phyloP scores from a whole-genome alignment of 2,888 invertebrate species.

The Melinaea marsaeus region DNA sequence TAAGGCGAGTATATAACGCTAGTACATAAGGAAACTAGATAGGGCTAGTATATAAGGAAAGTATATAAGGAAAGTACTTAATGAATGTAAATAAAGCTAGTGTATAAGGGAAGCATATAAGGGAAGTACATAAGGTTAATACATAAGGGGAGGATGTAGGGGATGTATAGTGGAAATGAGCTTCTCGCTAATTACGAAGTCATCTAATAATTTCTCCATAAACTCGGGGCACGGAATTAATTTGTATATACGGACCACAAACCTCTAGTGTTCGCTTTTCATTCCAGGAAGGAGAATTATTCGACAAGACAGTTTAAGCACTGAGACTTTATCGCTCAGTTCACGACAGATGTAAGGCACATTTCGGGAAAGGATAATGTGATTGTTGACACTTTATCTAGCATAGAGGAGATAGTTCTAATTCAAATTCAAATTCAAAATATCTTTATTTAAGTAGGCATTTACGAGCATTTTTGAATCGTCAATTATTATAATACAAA shows the following conservation, averaged over 20 bases:
- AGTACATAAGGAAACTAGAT: too few relatives aligned
- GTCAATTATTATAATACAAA: too few relatives aligned
- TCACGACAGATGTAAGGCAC: constrained; percentile 10
- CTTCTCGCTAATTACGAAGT: background rate
- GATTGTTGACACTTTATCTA: constrained; percentile 31
- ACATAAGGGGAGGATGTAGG: background rate
- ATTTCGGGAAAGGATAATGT: constrained; percentile 15
- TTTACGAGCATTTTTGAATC: too few relatives aligned
- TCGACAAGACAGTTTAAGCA: background rate
- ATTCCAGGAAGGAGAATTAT: too few relatives aligned
- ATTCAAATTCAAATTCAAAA: too few relatives aligned
- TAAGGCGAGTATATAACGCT: too few relatives aligned
- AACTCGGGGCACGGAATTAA: background rate
- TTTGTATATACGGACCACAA: constrained; percentile 1
- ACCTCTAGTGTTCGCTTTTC: background rate
- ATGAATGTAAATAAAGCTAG: too few relatives aligned
- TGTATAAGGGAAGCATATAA: background rate
- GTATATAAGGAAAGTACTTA: too few relatives aligned
- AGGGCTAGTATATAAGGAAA: too few relatives aligned
- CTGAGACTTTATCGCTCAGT: constrained; percentile 6
- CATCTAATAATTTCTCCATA: background rate
- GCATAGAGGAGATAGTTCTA: constrained; percentile 23
- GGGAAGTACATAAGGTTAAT: too few relatives aligned
- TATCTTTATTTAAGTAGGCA: too few relatives aligned
- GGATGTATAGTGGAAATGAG: background rate